Conservation (phyloP, 1,140 invertebrate genomes). For the Acromyrmex charruanus region DNA sequence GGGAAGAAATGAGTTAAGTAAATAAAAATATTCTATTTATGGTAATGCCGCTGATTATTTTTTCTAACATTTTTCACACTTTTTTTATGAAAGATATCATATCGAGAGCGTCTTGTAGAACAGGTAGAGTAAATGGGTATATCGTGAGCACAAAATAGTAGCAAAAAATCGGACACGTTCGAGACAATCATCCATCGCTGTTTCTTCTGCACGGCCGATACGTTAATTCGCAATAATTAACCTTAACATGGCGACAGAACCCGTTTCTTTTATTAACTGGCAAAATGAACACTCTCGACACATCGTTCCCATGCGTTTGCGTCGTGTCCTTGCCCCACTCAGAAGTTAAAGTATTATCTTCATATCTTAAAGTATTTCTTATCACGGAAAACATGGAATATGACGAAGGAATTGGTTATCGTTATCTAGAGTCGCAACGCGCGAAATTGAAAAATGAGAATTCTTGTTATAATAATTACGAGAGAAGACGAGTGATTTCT, state of each 20-base stretch:
- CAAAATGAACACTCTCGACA: conserved; percentile 31
- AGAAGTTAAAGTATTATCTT: background rate
- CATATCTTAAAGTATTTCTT: no score
- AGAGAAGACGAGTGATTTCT: background rate
- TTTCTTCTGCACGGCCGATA: conserved; percentile 16
- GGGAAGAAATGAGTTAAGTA: background rate
- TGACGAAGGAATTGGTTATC: conserved; percentile 6
- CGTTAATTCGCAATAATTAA: conserved; percentile 60
- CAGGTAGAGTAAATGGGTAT: background rate
- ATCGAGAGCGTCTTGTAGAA: background rate
- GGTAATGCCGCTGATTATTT: background rate
- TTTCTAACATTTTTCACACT: background rate
- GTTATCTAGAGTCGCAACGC: background rate
- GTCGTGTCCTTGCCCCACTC: conserved; percentile 48
- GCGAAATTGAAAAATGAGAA: background rate
- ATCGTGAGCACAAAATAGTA: background rate
- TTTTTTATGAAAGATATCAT: background rate
- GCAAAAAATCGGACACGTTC: background rate
- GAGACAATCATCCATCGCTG: conserved; percentile 13
- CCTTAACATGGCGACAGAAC: background rate
- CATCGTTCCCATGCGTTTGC: conserved; percentile 10
- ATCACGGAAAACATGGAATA: background rate
- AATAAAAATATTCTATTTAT: background rate
- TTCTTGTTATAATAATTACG: background rate
- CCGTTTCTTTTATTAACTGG: conserved; percentile 31